Conservation (phyloP, 2,888 invertebrate genomes). For the Poecilobothrus nobilitatus region DNA sequence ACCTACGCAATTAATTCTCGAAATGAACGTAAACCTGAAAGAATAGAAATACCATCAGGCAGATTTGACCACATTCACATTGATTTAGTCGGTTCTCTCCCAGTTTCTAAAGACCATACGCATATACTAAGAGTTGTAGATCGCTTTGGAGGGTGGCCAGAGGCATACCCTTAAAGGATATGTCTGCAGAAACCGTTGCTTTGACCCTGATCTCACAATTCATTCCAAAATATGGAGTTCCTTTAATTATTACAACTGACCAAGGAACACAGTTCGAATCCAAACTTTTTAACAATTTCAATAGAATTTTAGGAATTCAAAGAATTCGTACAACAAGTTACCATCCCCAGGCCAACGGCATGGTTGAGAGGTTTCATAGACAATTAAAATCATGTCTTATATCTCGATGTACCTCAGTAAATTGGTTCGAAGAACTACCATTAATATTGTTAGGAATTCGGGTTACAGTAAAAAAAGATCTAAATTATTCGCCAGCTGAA, state of each 20-base stretch:
- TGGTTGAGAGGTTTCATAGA: slow-evolving; percentile 17
- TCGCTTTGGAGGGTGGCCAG: slow-evolving; percentile 14
- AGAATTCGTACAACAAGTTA: slow-evolving; percentile 13
- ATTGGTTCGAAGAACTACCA: slow-evolving; percentile 18
- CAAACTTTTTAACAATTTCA: slow-evolving; percentile 10
- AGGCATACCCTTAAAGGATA: slow-evolving; percentile 12
- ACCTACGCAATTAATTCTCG: too few relatives aligned
- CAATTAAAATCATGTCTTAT: slow-evolving; percentile 16
- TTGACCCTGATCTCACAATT: too few relatives aligned
- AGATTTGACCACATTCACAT: not conserved
- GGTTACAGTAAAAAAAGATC: slow-evolving; percentile 16
- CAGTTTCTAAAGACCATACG: not conserved
- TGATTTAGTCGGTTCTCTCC: too few relatives aligned
- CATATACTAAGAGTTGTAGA: slow-evolving; percentile 13
- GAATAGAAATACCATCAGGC: not conserved
- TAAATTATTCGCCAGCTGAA: slow-evolving; percentile 15
- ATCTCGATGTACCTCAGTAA: slow-evolving; percentile 8
- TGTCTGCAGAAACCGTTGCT: slow-evolving; percentile 8
- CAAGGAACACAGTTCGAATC: slow-evolving; percentile 16
- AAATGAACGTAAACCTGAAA: not conserved
- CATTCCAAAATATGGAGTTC: too few relatives aligned
- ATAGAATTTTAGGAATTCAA: slow-evolving; percentile 10
- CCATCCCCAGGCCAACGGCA: slow-evolving; percentile 15
- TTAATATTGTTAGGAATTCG: slow-evolving; percentile 19
- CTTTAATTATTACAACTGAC: too few relatives aligned